phyloP scores from a whole-genome alignment of 2,888 invertebrate species.

The Syrista parreyssii region DNA sequence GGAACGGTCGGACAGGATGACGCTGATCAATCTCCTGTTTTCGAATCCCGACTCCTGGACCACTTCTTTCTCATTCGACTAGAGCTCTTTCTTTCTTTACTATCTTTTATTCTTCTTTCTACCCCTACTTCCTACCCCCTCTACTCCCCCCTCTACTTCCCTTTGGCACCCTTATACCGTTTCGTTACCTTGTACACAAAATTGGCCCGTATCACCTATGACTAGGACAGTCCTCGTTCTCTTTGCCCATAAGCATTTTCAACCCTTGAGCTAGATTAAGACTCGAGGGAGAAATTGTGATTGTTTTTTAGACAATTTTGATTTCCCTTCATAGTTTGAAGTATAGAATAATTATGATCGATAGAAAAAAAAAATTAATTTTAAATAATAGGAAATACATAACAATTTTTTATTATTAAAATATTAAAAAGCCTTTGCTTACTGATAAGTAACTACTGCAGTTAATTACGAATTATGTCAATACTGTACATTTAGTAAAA shows the following conservation, averaged over 20 bases:
- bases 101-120: background rate
- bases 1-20: constrained; percentile 53
- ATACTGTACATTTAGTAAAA: background rate
- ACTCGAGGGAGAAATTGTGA: background rate
- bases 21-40: constrained; percentile 59
- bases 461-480: background rate
- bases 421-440: background rate
- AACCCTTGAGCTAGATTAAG: background rate
- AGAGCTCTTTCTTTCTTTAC: constrained; percentile 22
- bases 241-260: background rate
- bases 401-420: background rate
- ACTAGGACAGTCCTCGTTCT: background rate
- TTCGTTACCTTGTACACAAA: background rate
- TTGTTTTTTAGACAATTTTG: background rate
- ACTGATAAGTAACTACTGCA: background rate
- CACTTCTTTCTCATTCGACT: constrained; percentile 1
- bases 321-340: background rate
- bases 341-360: background rate
- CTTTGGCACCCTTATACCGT: background rate
- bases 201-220: background rate
- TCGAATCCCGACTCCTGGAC: constrained; percentile 39
- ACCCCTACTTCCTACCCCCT: background rate
- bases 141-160: background rate
- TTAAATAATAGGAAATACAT: background rate
- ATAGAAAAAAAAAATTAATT: background rate